Evolutionary conservation across 2,888 invertebrate genomes (phyloP).

Genomic region (Nemapogon koenigi): DNA sequence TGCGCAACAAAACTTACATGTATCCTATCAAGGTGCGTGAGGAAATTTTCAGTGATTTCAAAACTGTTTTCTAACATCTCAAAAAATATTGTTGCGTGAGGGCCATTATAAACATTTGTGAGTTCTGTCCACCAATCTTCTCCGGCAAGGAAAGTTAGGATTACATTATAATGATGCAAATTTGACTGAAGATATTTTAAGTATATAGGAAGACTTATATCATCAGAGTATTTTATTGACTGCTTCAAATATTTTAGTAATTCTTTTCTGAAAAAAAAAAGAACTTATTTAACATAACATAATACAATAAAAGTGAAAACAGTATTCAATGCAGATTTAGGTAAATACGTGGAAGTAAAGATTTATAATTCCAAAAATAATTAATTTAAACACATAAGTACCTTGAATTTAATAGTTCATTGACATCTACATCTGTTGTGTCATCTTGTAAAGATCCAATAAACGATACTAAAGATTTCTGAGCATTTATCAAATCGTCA

Average conservation of each 20-base stretch:
- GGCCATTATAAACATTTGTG: constrained; percentile 33
- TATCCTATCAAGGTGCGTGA: constrained; percentile 44
- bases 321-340: too few species aligned
- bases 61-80: constrained; percentile 36
- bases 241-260: constrained; percentile 27
- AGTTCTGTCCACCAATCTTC: constrained; percentile 47
- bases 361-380: too few species aligned
- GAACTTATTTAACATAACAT: constrained; percentile 3
- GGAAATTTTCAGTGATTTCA: constrained; percentile 36
- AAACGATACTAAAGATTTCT: constrained; percentile 29
- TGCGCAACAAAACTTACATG: constrained; percentile 33
- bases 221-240: constrained; percentile 39
- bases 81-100: constrained; percentile 32
- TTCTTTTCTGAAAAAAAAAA: constrained; percentile 29
- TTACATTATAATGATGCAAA: constrained; percentile 35
- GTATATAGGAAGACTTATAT: constrained; percentile 39
- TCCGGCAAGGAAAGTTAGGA: constrained; percentile 39
- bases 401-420: constrained; percentile 33
- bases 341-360: too few species aligned
- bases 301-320: too few species aligned
- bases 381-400: constrained; percentile 16
- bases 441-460: constrained; percentile 24
- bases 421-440: constrained; percentile 25
- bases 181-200: constrained; percentile 44
- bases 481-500: constrained; percentile 26